Conservation (phyloP, 2,797 vertebrate species). For the Pantherophis alleghaniensis region DNA sequence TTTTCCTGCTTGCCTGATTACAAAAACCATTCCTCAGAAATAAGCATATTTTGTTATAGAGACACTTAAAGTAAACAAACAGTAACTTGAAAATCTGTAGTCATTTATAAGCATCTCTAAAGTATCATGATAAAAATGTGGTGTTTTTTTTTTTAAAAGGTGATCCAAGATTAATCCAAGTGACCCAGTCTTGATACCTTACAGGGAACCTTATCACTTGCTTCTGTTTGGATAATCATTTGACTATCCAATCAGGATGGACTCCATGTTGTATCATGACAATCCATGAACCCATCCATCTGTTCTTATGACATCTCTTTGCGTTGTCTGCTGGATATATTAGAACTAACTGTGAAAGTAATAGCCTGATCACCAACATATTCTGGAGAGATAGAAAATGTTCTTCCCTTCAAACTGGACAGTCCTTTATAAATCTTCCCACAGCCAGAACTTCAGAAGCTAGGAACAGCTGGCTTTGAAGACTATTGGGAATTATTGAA, state of each 20-base stretch:
- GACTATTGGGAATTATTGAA: background rate
- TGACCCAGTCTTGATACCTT: background rate
- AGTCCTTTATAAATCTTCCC: background rate
- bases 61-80: background rate
- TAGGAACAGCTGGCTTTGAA: background rate
- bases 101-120: background rate
- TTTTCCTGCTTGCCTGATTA: background rate
- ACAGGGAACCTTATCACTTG: background rate
- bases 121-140: background rate
- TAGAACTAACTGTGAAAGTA: background rate
- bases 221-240: background rate
- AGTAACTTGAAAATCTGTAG: background rate
- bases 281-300: background rate
- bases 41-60: background rate
- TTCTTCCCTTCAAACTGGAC: background rate
- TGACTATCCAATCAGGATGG: background rate
- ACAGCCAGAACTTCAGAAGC: background rate
- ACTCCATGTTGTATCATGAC: background rate
- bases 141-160: background rate
- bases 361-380: background rate
- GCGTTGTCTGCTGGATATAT: too few relatives aligned
- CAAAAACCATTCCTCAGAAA: background rate
- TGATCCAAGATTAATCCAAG: background rate
- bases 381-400: background rate
- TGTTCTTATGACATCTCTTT: background rate